Percentiles rank a stretch among this genome's conserved stretches.
phyloP scores from a whole-genome alignment of 2,888 invertebrate species.

The Sminthurinus aureus region DNA sequence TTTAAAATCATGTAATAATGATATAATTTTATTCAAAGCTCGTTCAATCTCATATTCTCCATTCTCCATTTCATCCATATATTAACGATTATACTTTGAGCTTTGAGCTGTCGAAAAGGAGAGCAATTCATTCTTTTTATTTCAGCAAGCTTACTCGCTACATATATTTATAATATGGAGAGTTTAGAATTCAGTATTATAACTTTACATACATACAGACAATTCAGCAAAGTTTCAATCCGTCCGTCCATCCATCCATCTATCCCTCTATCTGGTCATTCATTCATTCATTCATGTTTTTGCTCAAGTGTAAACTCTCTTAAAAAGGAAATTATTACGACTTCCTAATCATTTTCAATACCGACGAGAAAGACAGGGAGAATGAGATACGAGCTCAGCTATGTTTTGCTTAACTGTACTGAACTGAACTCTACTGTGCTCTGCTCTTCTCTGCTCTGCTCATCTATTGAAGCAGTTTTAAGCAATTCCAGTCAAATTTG shows the following conservation, averaged over 20 bases:
- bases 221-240: constrained; percentile 27
- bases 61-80: background rate
- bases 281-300: constrained; percentile 44
- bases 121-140: background rate
- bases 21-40: background rate
- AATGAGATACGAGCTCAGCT: constrained; percentile 14
- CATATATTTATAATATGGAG: background rate
- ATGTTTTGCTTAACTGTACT: background rate
- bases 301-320: constrained; percentile 46
- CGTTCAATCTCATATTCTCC: background rate
- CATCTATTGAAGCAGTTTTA: too few relatives aligned
- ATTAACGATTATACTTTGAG: background rate
- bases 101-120: background rate
- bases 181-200: background rate
- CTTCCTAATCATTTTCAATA: constrained; percentile 60
- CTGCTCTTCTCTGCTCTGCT: too few relatives aligned
- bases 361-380: constrained; percentile 2
- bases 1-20: background rate
- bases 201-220: constrained; percentile 6
- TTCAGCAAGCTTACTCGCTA: background rate
- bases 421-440: background rate
- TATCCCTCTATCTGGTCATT: background rate
- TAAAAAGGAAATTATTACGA: constrained; percentile 60
- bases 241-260: background rate
- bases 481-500: too few relatives aligned